These are phyloP conservation scores for Calameuta pallipes DNA, from an alignment of 2,888 invertebrate genomes.

Conservation along the genomic window DNA sequence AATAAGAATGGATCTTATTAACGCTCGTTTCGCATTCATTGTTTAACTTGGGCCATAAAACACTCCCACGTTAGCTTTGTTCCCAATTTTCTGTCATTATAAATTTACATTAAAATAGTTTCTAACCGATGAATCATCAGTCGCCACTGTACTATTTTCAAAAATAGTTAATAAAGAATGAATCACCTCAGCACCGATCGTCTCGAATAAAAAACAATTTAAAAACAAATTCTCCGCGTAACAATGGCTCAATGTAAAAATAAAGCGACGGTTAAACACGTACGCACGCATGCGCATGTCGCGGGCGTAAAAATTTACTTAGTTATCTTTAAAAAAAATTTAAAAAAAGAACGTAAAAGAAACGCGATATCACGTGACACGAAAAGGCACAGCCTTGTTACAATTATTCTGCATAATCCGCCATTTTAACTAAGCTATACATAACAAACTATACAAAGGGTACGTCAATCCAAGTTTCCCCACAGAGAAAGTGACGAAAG, in stretches of 20 bases:
- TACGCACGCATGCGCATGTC: neutral
- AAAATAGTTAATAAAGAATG: neutral
- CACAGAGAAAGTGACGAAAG: neutral
- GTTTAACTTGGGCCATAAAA: conserved; percentile 17
- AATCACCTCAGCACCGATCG: neutral
- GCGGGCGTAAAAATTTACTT: neutral
- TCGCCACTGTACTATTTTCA: neutral
- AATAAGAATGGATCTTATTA: neutral
- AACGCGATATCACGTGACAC: neutral
- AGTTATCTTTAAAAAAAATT: neutral
- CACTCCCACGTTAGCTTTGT: conserved; percentile 22
- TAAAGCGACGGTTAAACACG: neutral
- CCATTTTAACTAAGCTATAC: neutral
- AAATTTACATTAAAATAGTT: neutral
- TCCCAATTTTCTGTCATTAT: neutral
- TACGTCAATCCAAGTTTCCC: neutral
- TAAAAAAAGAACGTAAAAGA: neutral
- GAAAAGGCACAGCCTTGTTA: neutral
- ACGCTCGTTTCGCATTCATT: neutral
- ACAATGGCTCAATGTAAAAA: neutral
- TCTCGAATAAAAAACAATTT: neutral
- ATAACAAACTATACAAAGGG: neutral
- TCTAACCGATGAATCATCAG: neutral
- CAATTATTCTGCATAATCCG: neutral
- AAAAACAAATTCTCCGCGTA: neutral